Conservation (phyloP, 2,888 invertebrate species). For the Patella pellucida region DNA sequence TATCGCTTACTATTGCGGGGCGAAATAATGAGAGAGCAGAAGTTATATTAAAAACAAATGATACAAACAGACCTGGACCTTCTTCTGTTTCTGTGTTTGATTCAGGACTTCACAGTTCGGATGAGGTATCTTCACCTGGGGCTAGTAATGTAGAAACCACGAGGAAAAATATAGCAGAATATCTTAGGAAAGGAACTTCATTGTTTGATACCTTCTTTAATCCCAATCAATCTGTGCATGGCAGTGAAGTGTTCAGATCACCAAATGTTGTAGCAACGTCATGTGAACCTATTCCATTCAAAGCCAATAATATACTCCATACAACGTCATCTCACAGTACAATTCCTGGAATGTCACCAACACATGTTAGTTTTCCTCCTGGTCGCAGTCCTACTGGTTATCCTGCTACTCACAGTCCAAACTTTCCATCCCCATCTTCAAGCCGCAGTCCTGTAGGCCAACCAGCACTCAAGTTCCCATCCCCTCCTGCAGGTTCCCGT, state of each 20-base stretch:
- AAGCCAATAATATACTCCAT: conserved; percentile 42
- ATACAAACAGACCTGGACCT: conserved; percentile 33
- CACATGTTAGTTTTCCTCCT: conserved; percentile 29
- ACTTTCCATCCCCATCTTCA: conserved; percentile 30
- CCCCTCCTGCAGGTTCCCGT: conserved; percentile 37
- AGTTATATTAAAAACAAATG: conserved; percentile 64
- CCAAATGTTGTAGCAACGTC: conserved; percentile 92
- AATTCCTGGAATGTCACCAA: conserved; percentile 21
- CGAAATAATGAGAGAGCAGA: conserved; percentile 81
- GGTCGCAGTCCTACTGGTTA: conserved; percentile 45
- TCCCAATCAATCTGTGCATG: conserved; percentile 21
- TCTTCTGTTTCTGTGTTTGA: conserved; percentile 23
- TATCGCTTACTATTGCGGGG: conserved; percentile 78
- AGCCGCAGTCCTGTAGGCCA: conserved; percentile 41
- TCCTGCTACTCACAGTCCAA: conserved; percentile 33
- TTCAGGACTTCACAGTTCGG: conserved; percentile 27
- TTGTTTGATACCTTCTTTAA: conserved; percentile 56
- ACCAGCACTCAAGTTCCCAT: conserved; percentile 40
- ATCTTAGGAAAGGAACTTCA: conserved; percentile 62
- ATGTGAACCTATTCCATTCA: conserved; percentile 77
- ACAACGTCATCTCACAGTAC: conserved; percentile 20
- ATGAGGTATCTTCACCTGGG: conserved; percentile 49
- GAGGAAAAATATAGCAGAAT: conserved; percentile 69
- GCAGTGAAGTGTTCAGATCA: conserved; percentile 33
- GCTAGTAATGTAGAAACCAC: conserved; percentile 67